A percentile compares a stretch with the other conserved stretches of the same genome.
Conservation (phyloP, 1,140 invertebrate species). For the Scaptomyza montana region DNA sequence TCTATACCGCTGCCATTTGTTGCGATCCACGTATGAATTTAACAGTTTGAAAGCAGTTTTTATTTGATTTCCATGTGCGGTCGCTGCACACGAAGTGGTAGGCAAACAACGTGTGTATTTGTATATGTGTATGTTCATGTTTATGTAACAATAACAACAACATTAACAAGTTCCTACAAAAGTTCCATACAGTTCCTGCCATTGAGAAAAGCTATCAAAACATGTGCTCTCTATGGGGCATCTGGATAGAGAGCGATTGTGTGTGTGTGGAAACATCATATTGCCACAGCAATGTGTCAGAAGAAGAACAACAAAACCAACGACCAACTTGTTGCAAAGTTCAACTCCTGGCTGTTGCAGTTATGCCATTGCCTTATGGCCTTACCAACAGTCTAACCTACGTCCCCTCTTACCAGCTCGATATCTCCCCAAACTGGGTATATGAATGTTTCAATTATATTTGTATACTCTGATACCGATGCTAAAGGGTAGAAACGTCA, state of each 20-base stretch:
- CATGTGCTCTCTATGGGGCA: constrained; percentile 16
- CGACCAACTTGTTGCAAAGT: constrained; percentile 43
- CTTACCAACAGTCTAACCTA: background rate
- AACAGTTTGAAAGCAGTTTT: constrained; percentile 31
- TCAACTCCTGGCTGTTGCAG: constrained; percentile 7
- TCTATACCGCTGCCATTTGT: background rate
- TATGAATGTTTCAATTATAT: constrained; percentile 25
- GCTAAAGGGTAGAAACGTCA: too few relatives aligned
- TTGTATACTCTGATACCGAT: too few relatives aligned
- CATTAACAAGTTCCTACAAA: background rate
- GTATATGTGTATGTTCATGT: background rate
- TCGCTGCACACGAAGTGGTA: constrained; percentile 32
- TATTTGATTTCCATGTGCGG: constrained; percentile 47
- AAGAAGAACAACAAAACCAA: constrained; percentile 4
- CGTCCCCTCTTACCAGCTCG: background rate
- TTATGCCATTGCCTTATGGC: constrained; percentile 21
- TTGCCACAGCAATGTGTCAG: constrained; percentile 41
- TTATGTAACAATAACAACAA: background rate
- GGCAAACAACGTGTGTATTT: constrained; percentile 22
- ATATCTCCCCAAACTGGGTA: constrained; percentile 4
- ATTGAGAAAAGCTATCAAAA: constrained; percentile 26
- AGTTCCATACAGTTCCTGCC: constrained; percentile 1
- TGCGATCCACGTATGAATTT: background rate
- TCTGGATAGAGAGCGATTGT: background rate
- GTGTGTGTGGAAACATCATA: constrained; percentile 17